These are phyloP conservation scores for Willisornis vidua DNA, from an alignment of 2,113 vertebrate genomes.

Conservation along the genomic window DNA sequence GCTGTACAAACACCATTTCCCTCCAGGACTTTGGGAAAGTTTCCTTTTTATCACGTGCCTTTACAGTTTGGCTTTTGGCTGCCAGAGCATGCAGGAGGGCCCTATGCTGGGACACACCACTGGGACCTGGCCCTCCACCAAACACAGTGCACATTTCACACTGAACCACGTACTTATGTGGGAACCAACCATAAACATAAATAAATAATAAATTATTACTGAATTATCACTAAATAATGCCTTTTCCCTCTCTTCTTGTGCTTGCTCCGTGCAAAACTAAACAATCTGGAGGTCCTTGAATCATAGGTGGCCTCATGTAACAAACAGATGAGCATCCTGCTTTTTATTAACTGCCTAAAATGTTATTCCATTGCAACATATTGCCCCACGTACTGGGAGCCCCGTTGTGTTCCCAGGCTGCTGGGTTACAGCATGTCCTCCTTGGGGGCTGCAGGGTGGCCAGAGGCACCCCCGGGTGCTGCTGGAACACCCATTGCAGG, in stretches of 20 bases:
- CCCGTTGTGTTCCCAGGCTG: rapidly evolving
- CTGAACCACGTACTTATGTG: rapidly evolving
- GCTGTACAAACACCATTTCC: not conserved
- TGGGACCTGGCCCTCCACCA: not conserved
- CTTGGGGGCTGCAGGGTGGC: not conserved
- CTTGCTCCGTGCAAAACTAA: not conserved
- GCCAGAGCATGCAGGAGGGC: not conserved
- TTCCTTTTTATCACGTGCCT: not conserved
- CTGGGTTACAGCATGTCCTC: not conserved
- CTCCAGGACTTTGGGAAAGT: not conserved
- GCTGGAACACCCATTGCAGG: not conserved
- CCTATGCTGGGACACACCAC: not conserved
- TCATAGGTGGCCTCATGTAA: not conserved
- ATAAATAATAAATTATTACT: not conserved
- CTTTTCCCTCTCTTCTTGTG: not conserved
- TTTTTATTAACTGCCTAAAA: not conserved
- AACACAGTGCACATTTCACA: not conserved
- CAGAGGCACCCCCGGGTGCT: not conserved
- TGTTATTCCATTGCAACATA: not conserved
- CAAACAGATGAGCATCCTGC: not conserved
- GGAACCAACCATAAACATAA: not conserved
- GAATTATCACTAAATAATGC: not conserved
- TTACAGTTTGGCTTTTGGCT: not conserved
- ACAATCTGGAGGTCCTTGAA: not conserved
- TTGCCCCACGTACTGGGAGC: not conserved